phyloP scores from a whole-genome alignment of 1,140 invertebrate species.

The Andrena cerasifolii region DNA sequence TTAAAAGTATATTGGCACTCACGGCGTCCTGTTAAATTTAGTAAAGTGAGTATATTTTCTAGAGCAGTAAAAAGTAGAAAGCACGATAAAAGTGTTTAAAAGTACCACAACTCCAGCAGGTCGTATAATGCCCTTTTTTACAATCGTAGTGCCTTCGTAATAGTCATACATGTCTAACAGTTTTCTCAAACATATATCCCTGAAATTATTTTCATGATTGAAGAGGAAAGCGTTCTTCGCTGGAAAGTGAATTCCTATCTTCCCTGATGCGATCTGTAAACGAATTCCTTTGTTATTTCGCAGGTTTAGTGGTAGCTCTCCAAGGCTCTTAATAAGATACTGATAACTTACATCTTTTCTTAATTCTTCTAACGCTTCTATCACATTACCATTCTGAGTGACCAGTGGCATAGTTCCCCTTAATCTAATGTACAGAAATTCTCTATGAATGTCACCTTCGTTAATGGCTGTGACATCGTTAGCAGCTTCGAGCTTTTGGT shows the following conservation, averaged over 20 bases:
- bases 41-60: constrained; percentile 37
- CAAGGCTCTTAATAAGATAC: constrained; percentile 1
- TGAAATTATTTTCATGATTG: constrained; percentile 82
- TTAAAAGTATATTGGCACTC: constrained; percentile 79
- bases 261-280: constrained; percentile 84
- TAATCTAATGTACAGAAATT: constrained; percentile 87
- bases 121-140: constrained; percentile 81
- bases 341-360: constrained; percentile 76
- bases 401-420: constrained; percentile 75
- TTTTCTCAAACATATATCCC: constrained; percentile 84
- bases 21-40: constrained; percentile 75
- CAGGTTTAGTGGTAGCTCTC: background rate
- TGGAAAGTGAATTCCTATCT: constrained; percentile 85
- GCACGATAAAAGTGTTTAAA: constrained; percentile 9
- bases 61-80: constrained; percentile 5
- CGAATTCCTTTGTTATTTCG: constrained; percentile 23
- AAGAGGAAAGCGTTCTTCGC: constrained; percentile 84
- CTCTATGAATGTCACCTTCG: constrained; percentile 84
- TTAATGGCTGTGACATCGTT: constrained; percentile 84
- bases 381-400: constrained; percentile 69
- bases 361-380: constrained; percentile 74
- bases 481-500: constrained; percentile 87
- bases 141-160: constrained; percentile 72
- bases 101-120: constrained; percentile 76
- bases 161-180: constrained; percentile 79